Base-by-base conservation (phyloP, 2,797 vertebrate species). In the Bradypodion pumilum region DNA sequence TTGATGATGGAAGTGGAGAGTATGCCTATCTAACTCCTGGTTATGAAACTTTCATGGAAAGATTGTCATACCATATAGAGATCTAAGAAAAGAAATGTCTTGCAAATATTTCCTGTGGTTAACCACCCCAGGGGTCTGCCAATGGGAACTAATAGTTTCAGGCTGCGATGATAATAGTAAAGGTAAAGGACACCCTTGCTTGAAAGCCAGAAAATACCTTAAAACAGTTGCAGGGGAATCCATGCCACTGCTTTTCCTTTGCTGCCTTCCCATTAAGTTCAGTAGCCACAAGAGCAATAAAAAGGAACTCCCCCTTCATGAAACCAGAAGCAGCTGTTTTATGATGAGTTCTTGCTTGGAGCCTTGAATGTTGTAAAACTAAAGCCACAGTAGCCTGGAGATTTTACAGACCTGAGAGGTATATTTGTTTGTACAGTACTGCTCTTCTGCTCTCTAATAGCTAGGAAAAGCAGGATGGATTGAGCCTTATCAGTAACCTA, bases 291-390 rank as follows among this genome's bases (percentile, higher is more conserved):
- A 86, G 65, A 91, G 87, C 89, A 92, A 88, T 91, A 92, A 93
- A 93, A 82, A 90, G n/a, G 89, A 80, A 80, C 87, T 85, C 80
- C 83, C 60, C 81, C 74, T 89, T 89, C 84, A 85, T 91, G 85
- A 91, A 94, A 88, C 23, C 85, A 90, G 88, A 91, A 91, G 88
- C 84, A 92, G 87, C 89, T 93, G 89, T 92, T 93, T n/a, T 93
- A 92, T 90, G 90, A 89, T 91, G 87, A 89, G 72, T 87, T 68
- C 80, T 85, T 91, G 52, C 86, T 90, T 85, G 83, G 90, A 93
- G 75, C 73, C 79, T 90, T 86, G 82, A 88, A 65, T 40, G n/a
- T 2, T 86, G 75, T 92, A 89, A 92, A 93, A 92, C 69, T 86
- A 90, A 90, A 91, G 70, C 86, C 91, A 83, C 84, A 91, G 72